Conservation (phyloP, 2,888 invertebrate species). For the Kryphioiulus occultus region DNA sequence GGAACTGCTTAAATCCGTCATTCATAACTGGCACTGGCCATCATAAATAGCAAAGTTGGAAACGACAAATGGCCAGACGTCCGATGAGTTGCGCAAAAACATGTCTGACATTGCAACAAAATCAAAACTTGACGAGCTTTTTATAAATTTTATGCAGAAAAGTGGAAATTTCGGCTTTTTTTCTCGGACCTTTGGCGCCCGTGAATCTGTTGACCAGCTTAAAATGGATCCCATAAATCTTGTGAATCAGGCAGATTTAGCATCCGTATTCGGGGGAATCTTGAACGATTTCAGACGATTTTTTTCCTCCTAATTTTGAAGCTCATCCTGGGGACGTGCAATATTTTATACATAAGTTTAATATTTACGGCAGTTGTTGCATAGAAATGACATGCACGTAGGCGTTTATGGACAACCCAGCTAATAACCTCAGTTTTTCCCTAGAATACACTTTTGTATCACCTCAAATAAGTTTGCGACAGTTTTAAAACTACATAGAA, state of each 20-base stretch:
- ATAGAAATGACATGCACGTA: too few relatives aligned
- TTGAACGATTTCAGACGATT: background rate
- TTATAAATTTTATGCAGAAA: conserved; percentile 26
- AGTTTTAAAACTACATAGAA: too few relatives aligned
- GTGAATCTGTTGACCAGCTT: background rate
- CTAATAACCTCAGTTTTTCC: too few relatives aligned
- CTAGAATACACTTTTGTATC: too few relatives aligned
- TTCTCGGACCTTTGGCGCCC: conserved; percentile 8
- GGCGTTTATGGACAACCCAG: too few relatives aligned
- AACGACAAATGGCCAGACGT: background rate
- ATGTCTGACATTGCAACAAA: background rate
- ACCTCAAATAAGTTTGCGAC: too few relatives aligned
- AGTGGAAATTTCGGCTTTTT: background rate
- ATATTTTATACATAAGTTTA: background rate
- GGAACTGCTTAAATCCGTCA: conserved; percentile 7
- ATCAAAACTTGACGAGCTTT: background rate
- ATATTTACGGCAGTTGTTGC: background rate
- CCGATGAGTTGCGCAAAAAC: background rate
- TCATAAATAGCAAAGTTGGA: background rate
- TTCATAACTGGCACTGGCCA: background rate
- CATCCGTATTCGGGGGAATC: background rate
- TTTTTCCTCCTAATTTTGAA: background rate
- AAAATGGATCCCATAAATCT: background rate
- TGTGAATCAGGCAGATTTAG: background rate
- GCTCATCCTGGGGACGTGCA: background rate